Percentiles rank a stretch among this genome's conserved stretches.
Evolutionary conservation across 1,140 invertebrate species (phyloP).

Genomic region (Helicoverpa zea): DNA sequence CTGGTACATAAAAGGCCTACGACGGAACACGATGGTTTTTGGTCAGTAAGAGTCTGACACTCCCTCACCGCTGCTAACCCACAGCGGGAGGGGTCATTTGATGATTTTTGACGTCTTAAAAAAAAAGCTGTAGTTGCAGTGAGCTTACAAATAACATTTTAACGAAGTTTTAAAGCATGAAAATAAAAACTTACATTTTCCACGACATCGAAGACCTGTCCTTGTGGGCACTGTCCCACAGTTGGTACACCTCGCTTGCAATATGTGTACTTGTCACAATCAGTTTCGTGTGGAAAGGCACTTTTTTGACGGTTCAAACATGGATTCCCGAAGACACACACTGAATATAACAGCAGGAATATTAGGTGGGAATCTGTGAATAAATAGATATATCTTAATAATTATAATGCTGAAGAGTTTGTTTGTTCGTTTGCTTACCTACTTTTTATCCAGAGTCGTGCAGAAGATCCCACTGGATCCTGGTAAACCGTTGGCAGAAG

Average conservation of each 20-base stretch:
- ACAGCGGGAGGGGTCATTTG: too few relatives aligned
- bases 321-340: background rate
- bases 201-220: background rate
- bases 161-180: background rate
- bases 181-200: background rate
- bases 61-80: too few relatives aligned
- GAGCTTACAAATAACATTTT: too few relatives aligned
- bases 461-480: too few relatives aligned
- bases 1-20: too few relatives aligned
- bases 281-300: background rate
- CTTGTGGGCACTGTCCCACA: background rate
- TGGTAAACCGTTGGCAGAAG: too few relatives aligned
- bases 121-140: background rate
- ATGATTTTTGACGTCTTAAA: too few relatives aligned
- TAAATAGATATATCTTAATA: background rate
- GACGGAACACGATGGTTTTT: too few relatives aligned
- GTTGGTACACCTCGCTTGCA: background rate
- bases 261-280: constrained; percentile 1
- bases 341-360: background rate
- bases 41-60: too few relatives aligned
- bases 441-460: too few relatives aligned
- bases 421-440: too few relatives aligned
- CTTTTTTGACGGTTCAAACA: background rate
- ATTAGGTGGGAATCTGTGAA: constrained; percentile 5
- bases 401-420: too few relatives aligned